Base-by-base conservation (phyloP, 2,113 vertebrate species). In the Pontoporia blainvillei region DNA sequence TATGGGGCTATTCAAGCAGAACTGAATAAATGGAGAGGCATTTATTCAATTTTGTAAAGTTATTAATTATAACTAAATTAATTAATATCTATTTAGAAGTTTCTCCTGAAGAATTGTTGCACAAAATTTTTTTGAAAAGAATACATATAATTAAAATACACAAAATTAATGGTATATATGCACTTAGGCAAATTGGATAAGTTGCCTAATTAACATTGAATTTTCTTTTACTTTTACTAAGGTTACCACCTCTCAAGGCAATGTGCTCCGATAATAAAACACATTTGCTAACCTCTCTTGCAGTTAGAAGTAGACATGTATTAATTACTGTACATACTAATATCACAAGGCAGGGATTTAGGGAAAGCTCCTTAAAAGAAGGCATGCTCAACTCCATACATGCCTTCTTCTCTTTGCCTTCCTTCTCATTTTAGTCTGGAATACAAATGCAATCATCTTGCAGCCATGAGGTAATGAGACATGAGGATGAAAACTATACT, bases 1-100 rank as follows among this genome's bases (percentile, higher is more conserved):
- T 67, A 39, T 49, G 27, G 15, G 15, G 13, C 5, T 95, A 54
- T 71, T 69, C 54, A 41, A 62, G 29, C 57, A 91, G 36, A 75
- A 64, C 29, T 73, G 9, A 87, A 54, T 54, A 52, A 84, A 72
- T 44, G 39, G 31, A 59, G 31, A 93, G 14, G 13, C 10, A 66
- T 39, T 92, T 97, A 52, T 72, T 91, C 41, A 81, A 39, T 88
- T 83, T 91, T 91, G 10, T 61, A 67, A 82, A 94, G 54, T n/a
- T 79, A 21, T 66, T 87, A 76, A 69, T 76, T 79, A 64, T 73
- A 25, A 72, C 6, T 66, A 57, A 82, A 78, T 62, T 72, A 46
- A 79, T 54, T 72, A 46, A 79, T 54, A 29, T 81, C 18, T 88
- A 90, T 87, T 85, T 94, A 88, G 49, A 85, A 61, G 64, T 39